Percentiles rank a stretch among this genome's conserved stretches.
Conservation (phyloP, 1,140 invertebrate species). For the Pseudachorutes palmiensis region DNA sequence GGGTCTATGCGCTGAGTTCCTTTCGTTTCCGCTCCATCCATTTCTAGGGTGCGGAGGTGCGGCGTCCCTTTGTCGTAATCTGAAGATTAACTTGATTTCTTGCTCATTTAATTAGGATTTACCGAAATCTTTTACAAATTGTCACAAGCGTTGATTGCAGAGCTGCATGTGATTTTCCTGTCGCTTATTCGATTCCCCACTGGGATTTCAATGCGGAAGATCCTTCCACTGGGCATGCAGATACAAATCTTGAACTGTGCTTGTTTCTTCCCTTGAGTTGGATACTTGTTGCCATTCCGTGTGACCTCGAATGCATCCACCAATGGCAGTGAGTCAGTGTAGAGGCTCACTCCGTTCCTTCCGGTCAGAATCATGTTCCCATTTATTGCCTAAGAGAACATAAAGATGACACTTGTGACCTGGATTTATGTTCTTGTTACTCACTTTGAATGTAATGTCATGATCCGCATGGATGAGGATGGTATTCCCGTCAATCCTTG, state of each 20-base stretch:
- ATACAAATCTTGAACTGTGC: slow-evolving; percentile 74
- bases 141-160: slow-evolving; percentile 18
- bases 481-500: slow-evolving; percentile 52
- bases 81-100: no score
- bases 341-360: slow-evolving; percentile 59
- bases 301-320: slow-evolving; percentile 46
- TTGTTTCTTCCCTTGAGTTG: slow-evolving; percentile 40
- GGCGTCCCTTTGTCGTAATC: no score
- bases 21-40: no score
- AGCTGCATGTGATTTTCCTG: slow-evolving; percentile 30
- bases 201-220: slow-evolving; percentile 64
- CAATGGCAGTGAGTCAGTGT: slow-evolving; percentile 63
- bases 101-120: no score
- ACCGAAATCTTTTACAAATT: no score
- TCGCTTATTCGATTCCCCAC: slow-evolving; percentile 32
- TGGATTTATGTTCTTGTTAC: not conserved
- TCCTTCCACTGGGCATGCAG: slow-evolving; percentile 73
- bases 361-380: slow-evolving; percentile 63
- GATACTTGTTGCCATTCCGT: slow-evolving; percentile 39
- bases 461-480: slow-evolving; percentile 64
- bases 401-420: not conserved
- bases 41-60: no score
- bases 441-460: slow-evolving; percentile 59
- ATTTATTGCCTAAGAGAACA: slow-evolving; percentile 53
- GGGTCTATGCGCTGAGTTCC: no score